These are phyloP conservation scores for Trachelus stipa DNA, from an alignment of 2,888 invertebrate genomes.

Conservation along the genomic window DNA sequence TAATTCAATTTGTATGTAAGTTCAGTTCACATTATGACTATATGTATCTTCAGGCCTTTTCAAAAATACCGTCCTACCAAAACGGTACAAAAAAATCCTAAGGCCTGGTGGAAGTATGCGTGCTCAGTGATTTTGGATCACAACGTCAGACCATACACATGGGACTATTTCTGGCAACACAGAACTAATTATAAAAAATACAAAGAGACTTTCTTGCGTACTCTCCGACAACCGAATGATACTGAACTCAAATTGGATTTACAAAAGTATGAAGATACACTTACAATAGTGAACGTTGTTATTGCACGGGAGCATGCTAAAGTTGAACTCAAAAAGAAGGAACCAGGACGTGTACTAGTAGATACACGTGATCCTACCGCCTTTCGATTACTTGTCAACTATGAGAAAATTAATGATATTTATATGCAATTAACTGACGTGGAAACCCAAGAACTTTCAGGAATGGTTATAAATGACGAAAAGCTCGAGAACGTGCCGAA, in stretches of 20 bases:
- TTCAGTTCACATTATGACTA: neutral
- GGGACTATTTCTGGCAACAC: conserved; percentile 77
- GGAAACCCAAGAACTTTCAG: conserved; percentile 73
- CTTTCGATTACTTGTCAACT: conserved; percentile 69
- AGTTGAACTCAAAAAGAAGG: conserved; percentile 69
- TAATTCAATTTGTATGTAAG: conserved; percentile 28
- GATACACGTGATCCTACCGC: conserved; percentile 56
- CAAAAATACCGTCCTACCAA: conserved; percentile 74
- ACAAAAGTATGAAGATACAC: conserved; percentile 79
- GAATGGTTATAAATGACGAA: conserved; percentile 67
- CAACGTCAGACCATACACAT: conserved; percentile 79
- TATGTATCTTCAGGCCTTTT: conserved; percentile 41
- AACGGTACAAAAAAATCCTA: conserved; percentile 70
- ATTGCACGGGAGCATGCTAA: conserved; percentile 85
- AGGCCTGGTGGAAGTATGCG: conserved; percentile 83
- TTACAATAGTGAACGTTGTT: conserved; percentile 80
- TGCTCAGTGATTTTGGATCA: conserved; percentile 78
- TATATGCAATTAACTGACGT: conserved; percentile 76
- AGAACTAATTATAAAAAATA: conserved; percentile 78
- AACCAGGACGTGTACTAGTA: conserved; percentile 59
- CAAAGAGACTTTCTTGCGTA: conserved; percentile 77
- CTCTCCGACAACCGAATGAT: conserved; percentile 78
- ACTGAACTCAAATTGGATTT: conserved; percentile 80
- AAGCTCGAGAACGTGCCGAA: conserved; percentile 69
- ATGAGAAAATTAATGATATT: conserved; percentile 69